Evolutionary conservation across 2,113 vertebrate genomes (phyloP).

Genomic region (Egretta garzetta): DNA sequence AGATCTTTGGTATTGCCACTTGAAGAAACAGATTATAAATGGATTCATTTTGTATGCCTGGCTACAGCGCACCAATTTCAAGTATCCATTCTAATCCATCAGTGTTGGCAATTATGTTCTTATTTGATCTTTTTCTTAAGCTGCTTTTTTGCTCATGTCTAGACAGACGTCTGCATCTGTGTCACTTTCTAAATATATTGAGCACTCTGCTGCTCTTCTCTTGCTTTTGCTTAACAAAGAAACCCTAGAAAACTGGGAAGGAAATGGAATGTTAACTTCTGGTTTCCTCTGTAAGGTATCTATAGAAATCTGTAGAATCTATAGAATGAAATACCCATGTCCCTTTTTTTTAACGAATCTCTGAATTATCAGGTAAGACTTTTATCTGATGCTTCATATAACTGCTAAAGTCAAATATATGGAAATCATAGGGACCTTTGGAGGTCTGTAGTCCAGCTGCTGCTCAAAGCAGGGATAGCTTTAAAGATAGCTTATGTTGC

Average conservation of each 20-base stretch:
- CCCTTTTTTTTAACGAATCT: not conserved
- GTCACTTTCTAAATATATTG: constrained; percentile 43
- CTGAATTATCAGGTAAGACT: not conserved
- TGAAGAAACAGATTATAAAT: constrained; percentile 10
- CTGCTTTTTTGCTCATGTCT: constrained; percentile 47
- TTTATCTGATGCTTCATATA: not conserved
- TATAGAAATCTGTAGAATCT: not conserved
- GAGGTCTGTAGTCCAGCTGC: not conserved
- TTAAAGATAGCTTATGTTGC: not conserved
- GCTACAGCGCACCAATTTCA: not conserved
- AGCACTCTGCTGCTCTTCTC: not conserved
- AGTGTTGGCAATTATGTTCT: constrained; percentile 11
- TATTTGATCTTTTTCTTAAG: constrained; percentile 34
- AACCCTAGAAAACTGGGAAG: not conserved
- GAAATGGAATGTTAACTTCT: not conserved
- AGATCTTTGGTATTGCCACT: not conserved
- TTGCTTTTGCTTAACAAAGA: not conserved
- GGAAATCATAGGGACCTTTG: not conserved
- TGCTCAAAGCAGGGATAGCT: not conserved
- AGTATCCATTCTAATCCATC: constrained; percentile 28
- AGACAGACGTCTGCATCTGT: constrained; percentile 44
- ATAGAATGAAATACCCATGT: not conserved
- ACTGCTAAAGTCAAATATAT: not conserved
- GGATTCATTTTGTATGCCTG: not conserved
- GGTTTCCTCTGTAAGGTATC: not conserved